A percentile compares a stretch with the other conserved stretches of the same genome.
Evolutionary conservation across 2,797 vertebrate genomes (phyloP).

Genomic region (Uromys caudimaculatus): DNA sequence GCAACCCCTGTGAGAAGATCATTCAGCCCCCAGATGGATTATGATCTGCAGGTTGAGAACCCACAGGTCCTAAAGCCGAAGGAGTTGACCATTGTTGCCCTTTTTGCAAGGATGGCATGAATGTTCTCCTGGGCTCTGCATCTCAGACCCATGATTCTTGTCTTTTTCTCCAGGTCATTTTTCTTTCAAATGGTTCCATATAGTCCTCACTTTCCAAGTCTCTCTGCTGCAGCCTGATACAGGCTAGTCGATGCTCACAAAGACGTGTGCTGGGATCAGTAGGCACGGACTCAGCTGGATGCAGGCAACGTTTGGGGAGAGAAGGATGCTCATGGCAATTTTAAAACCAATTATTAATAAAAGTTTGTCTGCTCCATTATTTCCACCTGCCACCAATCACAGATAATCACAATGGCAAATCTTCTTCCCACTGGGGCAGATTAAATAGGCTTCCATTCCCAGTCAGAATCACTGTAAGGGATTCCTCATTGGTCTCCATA

Average conservation of each 20-base stretch:
- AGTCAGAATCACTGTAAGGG: not conserved
- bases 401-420: not conserved
- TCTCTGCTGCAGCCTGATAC: too few relatives aligned
- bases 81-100: not conserved
- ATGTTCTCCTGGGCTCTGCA: not conserved
- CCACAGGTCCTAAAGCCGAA: not conserved
- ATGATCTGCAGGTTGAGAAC: not conserved
- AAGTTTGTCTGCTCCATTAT: constrained; percentile 22
- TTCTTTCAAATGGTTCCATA: not conserved
- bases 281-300: not conserved
- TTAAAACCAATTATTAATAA: constrained; percentile 22
- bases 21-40: not conserved
- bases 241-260: not conserved
- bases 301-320: not conserved
- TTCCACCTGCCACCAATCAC: not conserved
- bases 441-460: accelerated
- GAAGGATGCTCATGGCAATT: not conserved
- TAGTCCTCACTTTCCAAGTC: not conserved
- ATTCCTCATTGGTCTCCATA: not conserved
- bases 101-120: not conserved
- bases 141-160: constrained; percentile 6
- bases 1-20: not conserved
- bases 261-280: not conserved
- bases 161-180: not conserved
- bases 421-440: not conserved